phyloP scores from a whole-genome alignment of 2,797 vertebrate species.

The Acrossocheilus fasciatus region DNA sequence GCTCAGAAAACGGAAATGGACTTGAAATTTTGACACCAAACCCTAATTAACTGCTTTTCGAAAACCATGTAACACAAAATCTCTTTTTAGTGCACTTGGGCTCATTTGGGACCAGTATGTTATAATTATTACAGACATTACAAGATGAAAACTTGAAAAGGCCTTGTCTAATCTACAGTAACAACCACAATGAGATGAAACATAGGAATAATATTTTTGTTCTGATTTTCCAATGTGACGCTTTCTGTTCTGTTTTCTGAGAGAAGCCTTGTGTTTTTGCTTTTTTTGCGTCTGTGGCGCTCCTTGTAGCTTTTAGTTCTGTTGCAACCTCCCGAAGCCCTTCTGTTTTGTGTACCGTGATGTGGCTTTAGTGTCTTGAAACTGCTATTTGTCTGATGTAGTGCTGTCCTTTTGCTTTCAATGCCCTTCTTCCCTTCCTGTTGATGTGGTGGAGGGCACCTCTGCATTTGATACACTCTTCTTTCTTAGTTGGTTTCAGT shows the following conservation, averaged over 20 bases:
- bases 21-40: constrained; percentile 32
- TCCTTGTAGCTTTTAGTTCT: constrained; percentile 42
- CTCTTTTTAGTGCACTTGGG: constrained; percentile 18
- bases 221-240: constrained; percentile 44
- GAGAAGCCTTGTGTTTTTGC: constrained; percentile 53
- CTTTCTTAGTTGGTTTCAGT: constrained; percentile 25
- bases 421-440: neutral
- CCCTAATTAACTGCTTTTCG: constrained; percentile 9
- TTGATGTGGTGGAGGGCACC: constrained; percentile 24
- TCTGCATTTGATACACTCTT: constrained; percentile 31
- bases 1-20: constrained; percentile 66
- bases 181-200: constrained; percentile 17
- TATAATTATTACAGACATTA: constrained; percentile 27
- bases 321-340: constrained; percentile 38
- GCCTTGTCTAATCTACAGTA: constrained; percentile 1
- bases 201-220: constrained; percentile 18
- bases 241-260: constrained; percentile 66
- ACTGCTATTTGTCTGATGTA: constrained; percentile 35
- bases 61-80: constrained; percentile 27
- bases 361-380: constrained; percentile 44
- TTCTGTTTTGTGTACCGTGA: constrained; percentile 48
- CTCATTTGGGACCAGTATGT: constrained; percentile 35
- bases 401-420: constrained; percentile 34
- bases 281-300: constrained; percentile 36
- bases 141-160: constrained; percentile 5